A percentile compares a stretch with the other conserved stretches of the same genome.
phyloP scores from a whole-genome alignment of 1,140 invertebrate species.

The Doryteuthis pealeii region DNA sequence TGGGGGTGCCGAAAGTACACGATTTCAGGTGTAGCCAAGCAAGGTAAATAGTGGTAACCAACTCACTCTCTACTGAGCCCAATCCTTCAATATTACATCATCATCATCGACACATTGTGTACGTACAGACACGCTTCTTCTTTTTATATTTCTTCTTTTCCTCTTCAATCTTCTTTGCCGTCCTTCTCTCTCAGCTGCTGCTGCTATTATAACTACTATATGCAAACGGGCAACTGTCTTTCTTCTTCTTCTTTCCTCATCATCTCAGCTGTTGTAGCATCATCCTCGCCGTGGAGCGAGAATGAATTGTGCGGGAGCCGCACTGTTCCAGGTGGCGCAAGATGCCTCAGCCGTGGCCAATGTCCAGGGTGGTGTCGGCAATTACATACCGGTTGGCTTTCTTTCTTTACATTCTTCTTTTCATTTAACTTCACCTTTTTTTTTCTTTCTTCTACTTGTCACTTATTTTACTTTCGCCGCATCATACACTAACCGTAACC shows the following conservation, averaged over 20 bases:
- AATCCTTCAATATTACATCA: too few relatives aligned
- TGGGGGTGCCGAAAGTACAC: too few relatives aligned
- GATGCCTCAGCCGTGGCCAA: constrained; percentile 44
- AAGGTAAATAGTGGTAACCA: too few relatives aligned
- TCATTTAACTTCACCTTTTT: too few relatives aligned
- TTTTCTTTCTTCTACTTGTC: too few relatives aligned
- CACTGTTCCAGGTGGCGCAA: constrained; percentile 46
- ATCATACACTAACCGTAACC: too few relatives aligned
- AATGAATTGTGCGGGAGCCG: constrained; percentile 15
- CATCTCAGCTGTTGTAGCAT: too few relatives aligned
- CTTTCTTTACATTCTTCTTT: background rate
- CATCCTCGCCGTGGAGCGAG: background rate
- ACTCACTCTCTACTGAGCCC: too few relatives aligned
- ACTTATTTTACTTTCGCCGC: too few relatives aligned
- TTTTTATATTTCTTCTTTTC: background rate
- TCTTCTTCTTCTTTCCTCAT: background rate
- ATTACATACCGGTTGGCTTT: constrained; percentile 35
- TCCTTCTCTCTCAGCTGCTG: background rate
- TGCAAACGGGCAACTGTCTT: background rate
- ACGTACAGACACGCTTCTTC: background rate
- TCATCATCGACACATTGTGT: background rate
- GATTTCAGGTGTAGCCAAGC: too few relatives aligned
- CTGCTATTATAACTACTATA: background rate
- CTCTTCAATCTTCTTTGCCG: background rate
- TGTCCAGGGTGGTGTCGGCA: constrained; percentile 27